Conservation (phyloP, 2,797 vertebrate genomes). For the Mycteria americana region DNA sequence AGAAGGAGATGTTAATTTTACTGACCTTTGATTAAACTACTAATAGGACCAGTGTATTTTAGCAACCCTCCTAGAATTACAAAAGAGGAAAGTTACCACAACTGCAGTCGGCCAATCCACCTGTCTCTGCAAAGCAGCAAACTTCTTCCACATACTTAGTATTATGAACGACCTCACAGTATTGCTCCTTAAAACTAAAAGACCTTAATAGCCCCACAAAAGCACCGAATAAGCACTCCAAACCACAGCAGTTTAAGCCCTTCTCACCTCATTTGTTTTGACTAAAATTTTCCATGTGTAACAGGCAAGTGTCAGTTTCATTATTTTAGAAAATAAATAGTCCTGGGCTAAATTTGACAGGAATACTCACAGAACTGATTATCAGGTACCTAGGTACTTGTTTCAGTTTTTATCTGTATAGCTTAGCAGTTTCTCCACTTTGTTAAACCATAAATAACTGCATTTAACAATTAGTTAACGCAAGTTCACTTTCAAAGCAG, state of each 20-base stretch:
- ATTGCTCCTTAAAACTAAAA: neutral
- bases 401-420: neutral
- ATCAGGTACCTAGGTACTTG: neutral
- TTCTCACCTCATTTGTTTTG: neutral
- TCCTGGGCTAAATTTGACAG: neutral
- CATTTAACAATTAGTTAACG: neutral
- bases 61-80: neutral
- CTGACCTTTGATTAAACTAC: neutral
- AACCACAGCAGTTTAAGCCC: neutral
- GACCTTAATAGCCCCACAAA: neutral
- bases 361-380: neutral
- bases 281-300: neutral
- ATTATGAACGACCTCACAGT: neutral
- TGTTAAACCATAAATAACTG: neutral
- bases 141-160: neutral
- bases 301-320: neutral
- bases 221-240: neutral
- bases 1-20: neutral
- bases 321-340: neutral
- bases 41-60: neutral
- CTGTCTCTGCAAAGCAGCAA: neutral
- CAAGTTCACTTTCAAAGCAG: neutral
- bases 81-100: neutral
- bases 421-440: neutral
- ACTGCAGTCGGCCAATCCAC: neutral